phyloP scores from a whole-genome alignment of 2,888 invertebrate species.

The Epistrophe grossulariae region DNA sequence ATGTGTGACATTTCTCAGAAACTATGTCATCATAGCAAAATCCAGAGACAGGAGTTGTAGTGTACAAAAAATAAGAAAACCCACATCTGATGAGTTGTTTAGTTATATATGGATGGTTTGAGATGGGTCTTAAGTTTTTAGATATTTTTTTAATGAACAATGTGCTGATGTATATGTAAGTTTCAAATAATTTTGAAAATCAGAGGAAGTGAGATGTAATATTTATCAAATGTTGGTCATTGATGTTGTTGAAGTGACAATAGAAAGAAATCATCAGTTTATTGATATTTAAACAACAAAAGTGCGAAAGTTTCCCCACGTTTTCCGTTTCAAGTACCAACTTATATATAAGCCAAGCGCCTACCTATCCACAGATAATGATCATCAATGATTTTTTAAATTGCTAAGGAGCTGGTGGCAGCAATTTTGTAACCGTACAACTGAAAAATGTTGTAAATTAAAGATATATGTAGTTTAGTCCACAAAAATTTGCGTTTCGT shows the following conservation, averaged over 20 bases:
- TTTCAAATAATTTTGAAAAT: background rate
- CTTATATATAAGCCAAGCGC: constrained; percentile 13
- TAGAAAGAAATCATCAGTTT: background rate
- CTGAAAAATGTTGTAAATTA: no score
- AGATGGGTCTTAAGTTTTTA: background rate
- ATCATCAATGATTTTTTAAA: constrained; percentile 10
- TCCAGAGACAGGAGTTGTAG: background rate
- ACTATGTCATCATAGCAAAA: constrained; percentile 16
- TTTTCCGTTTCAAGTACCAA: background rate
- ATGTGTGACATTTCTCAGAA: constrained; percentile 29
- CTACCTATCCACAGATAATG: constrained; percentile 18
- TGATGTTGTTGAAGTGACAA: background rate
- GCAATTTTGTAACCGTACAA: background rate
- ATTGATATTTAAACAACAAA: background rate
- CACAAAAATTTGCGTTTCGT: no score
- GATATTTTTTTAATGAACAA: constrained; percentile 10
- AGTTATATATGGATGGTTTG: background rate
- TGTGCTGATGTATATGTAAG: background rate
- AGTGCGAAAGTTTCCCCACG: background rate
- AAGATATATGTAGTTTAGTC: no score
- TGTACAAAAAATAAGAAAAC: background rate
- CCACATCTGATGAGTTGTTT: background rate
- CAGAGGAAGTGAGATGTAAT: background rate
- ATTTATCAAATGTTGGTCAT: background rate
- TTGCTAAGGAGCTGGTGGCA: background rate